phyloP scores from a whole-genome alignment of 2,888 invertebrate genomes.

The Cryptocheilus praepositus region DNA sequence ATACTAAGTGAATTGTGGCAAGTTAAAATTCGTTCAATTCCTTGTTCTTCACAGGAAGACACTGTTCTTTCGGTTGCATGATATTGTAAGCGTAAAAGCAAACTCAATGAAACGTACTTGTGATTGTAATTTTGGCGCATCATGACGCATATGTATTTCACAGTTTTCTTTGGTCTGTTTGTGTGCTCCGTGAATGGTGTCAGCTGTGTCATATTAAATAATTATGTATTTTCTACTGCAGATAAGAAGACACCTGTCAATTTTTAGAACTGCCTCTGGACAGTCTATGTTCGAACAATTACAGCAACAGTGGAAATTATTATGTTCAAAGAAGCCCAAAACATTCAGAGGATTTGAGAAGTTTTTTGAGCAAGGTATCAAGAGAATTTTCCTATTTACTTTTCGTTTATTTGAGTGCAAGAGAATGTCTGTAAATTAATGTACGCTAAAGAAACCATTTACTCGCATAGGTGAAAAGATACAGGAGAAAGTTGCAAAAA shows the following conservation, averaged over 20 bases:
- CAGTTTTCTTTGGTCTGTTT: too few relatives aligned
- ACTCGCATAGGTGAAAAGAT: too few relatives aligned
- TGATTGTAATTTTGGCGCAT: too few relatives aligned
- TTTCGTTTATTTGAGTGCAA: background rate
- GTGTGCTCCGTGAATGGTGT: background rate
- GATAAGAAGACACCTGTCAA: conserved; percentile 71
- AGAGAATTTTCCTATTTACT: background rate
- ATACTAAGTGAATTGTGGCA: too few relatives aligned
- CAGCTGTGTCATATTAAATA: background rate
- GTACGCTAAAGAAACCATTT: background rate
- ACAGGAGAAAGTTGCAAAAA: too few relatives aligned
- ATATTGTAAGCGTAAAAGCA: too few relatives aligned
- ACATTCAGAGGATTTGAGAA: conserved; percentile 97
- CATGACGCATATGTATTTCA: too few relatives aligned
- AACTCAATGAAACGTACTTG: too few relatives aligned
- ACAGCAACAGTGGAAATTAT: conserved; percentile 79
- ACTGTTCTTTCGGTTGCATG: too few relatives aligned
- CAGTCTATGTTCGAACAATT: conserved; percentile 78
- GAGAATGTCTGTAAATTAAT: background rate
- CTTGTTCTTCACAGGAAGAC: too few relatives aligned
- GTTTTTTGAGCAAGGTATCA: conserved; percentile 83
- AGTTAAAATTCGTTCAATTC: too few relatives aligned
- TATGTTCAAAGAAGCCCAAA: conserved; percentile 80
- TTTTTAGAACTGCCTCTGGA: conserved; percentile 72
- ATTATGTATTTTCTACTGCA: conserved; percentile 47